Evolutionary conservation across 2,888 invertebrate genomes (phyloP), one percentile per base, ranked within the genome.

Genomic region (Himalopsyche tibetana): DNA sequence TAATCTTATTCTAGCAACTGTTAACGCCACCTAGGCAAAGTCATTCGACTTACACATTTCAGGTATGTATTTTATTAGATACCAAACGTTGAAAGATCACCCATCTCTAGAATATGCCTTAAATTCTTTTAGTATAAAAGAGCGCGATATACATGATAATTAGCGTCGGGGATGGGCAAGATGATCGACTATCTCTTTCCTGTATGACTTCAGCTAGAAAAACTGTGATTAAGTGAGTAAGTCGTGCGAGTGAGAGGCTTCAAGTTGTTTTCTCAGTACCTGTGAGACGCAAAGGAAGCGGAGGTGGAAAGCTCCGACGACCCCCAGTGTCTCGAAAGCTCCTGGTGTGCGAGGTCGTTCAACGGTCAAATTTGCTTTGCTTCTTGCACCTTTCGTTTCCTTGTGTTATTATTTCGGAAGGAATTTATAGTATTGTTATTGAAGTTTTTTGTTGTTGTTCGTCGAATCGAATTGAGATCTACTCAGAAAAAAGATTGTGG

Each of bases 251-350:
- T 36, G 74, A 74, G 74, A 74, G 74, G 74, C 28, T 74, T 74
- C 36, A 11, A 74, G 6, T 28, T 74, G 74, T 74, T 74, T 74
- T 74, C 74, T 74, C 74, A 74, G 74, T 74, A 74, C 74, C 74
- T 74, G 74, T 74, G 8, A 51, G 51, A 51, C 12, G 51, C 4
- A 51, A 51, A 74, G 74, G 74, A 74, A 74, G 74, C 74, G 38
- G 74, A 74, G 74, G 74, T 74, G 74, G 74, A 74, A 74, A 74
- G 74, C 74, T 74, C 15, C 28, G 74, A 74, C 74, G 74, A 74
- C 74, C 74, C 74, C 74, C 74, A 74, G 74, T 74, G 74, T 74
- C 74, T 74, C 74, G 4, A 74, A 74, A 74, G 74, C 74, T 74
- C 74, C 36, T 15, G 36, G 15, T 36, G 74, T 12, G 74, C 12